Percentiles rank a stretch among this genome's conserved stretches.
Conservation (phyloP, 2,888 invertebrate genomes). For the Drosophila nigritarsus region DNA sequence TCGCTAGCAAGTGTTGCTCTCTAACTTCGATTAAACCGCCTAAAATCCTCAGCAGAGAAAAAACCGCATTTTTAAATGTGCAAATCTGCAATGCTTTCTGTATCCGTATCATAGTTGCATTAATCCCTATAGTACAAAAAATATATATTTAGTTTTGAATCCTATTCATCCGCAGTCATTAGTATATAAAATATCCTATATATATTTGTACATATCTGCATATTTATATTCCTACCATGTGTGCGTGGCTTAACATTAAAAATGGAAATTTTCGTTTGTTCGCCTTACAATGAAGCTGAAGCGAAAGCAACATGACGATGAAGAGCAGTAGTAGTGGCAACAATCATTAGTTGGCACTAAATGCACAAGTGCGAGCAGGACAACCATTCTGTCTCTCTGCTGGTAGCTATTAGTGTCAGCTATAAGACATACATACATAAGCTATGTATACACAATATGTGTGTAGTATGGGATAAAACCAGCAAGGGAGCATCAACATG, state of each 20-base stretch:
- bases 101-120: slow-evolving; percentile 7
- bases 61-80: slow-evolving; percentile 51
- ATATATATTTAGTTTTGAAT: slow-evolving; percentile 33
- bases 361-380: slow-evolving; percentile 40
- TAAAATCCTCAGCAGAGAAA: slow-evolving; percentile 12
- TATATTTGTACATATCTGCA: slow-evolving; percentile 22
- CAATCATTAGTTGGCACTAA: slow-evolving; percentile 23
- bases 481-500: slow-evolving; percentile 45
- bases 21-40: slow-evolving; percentile 34
- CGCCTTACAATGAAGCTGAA: slow-evolving; percentile 49
- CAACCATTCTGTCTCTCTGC: slow-evolving; percentile 17
- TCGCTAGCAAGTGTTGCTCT: slow-evolving; percentile 45
- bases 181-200: slow-evolving; percentile 10
- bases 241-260: slow-evolving; percentile 57
- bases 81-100: slow-evolving; percentile 12
- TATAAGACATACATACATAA: slow-evolving; percentile 38
- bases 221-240: slow-evolving; percentile 42
- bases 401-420: slow-evolving; percentile 59
- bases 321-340: slow-evolving; percentile 35
- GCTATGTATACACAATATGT: slow-evolving; percentile 7
- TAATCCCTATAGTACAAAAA: slow-evolving; percentile 2
- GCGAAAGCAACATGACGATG: slow-evolving; percentile 53
- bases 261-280: slow-evolving; percentile 59
- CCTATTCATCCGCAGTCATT: slow-evolving; percentile 18
- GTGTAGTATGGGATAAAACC: slow-evolving; percentile 60